Conservation (phyloP, 1,140 invertebrate species). For the Chionoecetes opilio region DNA sequence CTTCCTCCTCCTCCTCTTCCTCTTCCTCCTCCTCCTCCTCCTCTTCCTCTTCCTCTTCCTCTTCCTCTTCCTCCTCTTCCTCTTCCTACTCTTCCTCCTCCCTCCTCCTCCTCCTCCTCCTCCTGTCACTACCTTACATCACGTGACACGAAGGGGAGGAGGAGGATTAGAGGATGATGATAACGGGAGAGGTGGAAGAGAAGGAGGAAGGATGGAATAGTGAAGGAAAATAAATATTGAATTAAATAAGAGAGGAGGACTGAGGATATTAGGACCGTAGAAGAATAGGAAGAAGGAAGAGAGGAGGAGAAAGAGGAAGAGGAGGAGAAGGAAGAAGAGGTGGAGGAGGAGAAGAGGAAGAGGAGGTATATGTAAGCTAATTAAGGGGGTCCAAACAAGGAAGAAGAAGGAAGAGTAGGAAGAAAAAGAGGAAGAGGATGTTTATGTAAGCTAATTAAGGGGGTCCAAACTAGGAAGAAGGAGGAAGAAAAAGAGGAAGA, state of each 20-base stretch:
- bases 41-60: not conserved
- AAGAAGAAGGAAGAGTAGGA: too few relatives aligned
- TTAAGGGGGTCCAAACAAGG: too few relatives aligned
- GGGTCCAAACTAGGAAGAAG: too few relatives aligned
- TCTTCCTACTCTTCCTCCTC: not conserved
- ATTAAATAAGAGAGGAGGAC: not conserved
- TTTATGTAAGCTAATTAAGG: too few relatives aligned
- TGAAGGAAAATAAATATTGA: not conserved
- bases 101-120: not conserved
- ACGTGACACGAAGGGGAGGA: conserved; percentile 27
- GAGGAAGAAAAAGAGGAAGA: too few relatives aligned
- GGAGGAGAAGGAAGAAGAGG: not conserved
- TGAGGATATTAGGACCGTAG: too few relatives aligned
- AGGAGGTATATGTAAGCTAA: too few relatives aligned
- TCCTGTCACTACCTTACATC: not conserved
- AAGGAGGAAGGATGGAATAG: not conserved
- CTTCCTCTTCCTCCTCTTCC: not conserved
- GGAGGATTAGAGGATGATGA: not conserved
- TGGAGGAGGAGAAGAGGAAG: too few relatives aligned
- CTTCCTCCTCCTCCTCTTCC: not conserved
- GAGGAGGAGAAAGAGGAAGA: not conserved
- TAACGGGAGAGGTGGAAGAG: not conserved
- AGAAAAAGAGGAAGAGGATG: too few relatives aligned
- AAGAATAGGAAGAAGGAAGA: not conserved
- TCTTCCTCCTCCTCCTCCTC: too few relatives aligned